Conservation (phyloP, 2,888 invertebrate species). For the Colostygia pectinataria region DNA sequence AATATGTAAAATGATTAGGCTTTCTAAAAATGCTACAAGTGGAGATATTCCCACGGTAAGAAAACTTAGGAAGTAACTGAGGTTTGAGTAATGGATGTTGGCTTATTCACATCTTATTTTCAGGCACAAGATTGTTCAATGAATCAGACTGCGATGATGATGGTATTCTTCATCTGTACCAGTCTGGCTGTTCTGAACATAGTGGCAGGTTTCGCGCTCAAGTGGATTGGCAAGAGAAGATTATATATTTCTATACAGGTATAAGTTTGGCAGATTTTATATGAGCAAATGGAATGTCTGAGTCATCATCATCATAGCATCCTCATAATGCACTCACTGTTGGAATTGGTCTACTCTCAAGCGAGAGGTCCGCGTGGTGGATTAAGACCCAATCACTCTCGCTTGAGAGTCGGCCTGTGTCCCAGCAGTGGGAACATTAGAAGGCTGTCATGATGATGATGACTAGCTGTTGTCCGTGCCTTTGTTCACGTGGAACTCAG, state of each 20-base stretch:
- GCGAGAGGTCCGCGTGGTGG: no score
- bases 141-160: slow-evolving; percentile 52
- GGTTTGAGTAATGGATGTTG: no score
- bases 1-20: slow-evolving; percentile 54
- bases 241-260: slow-evolving; percentile 66
- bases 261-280: no score
- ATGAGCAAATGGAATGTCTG: no score
- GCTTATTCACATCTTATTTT: slow-evolving; percentile 10
- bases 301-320: no score
- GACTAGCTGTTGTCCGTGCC: no score
- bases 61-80: background rate
- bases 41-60: slow-evolving; percentile 22
- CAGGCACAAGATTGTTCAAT: slow-evolving; percentile 47
- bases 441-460: no score
- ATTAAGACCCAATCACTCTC: no score
- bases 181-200: slow-evolving; percentile 46
- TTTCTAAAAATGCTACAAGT: slow-evolving; percentile 39
- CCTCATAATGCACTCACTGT: no score
- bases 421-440: no score
- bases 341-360: background rate
- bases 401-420: no score
- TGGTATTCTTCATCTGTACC: slow-evolving; percentile 47
- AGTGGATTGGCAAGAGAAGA: slow-evolving; percentile 64
- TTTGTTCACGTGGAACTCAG: no score
- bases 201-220: slow-evolving; percentile 61